These are phyloP conservation scores for Crenuchus spilurus DNA, from an alignment of 2,797 vertebrate genomes.

Conservation along the genomic window DNA sequence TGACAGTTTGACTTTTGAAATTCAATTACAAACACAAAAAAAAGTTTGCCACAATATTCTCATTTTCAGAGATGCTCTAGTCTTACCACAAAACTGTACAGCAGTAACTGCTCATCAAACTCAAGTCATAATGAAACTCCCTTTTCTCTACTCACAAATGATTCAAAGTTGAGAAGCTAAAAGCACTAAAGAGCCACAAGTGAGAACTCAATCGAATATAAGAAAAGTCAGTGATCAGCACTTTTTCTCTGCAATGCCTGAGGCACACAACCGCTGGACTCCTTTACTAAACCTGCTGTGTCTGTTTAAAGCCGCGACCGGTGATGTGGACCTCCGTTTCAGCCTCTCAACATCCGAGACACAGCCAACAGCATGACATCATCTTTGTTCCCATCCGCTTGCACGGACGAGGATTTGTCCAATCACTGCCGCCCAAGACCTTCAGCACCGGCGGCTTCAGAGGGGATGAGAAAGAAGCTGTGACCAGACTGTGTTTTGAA, in stretches of 20 bases:
- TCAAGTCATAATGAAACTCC: too few species aligned
- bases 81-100: too few species aligned
- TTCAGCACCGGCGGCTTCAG: not conserved
- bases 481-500: constrained; percentile 16
- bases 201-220: too few species aligned
- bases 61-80: too few species aligned
- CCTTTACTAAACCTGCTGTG: not conserved
- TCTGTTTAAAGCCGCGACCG: constrained; percentile 6
- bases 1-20: too few species aligned
- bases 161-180: too few species aligned
- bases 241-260: not conserved
- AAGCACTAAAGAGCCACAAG: too few species aligned
- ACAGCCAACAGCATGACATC: constrained; percentile 11
- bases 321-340: constrained; percentile 14
- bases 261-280: not conserved
- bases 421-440: not conserved
- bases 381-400: not conserved
- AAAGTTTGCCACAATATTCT: too few species aligned
- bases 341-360: constrained; percentile 11
- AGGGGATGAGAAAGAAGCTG: not conserved
- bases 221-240: too few species aligned
- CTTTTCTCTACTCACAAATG: too few species aligned
- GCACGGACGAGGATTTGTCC: constrained; percentile 7
- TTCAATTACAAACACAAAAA: too few species aligned
- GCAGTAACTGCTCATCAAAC: too few species aligned